These are phyloP conservation scores for Hippocampus mohnikei DNA, from an alignment of 2,113 vertebrate species.

Conservation along the genomic window DNA sequence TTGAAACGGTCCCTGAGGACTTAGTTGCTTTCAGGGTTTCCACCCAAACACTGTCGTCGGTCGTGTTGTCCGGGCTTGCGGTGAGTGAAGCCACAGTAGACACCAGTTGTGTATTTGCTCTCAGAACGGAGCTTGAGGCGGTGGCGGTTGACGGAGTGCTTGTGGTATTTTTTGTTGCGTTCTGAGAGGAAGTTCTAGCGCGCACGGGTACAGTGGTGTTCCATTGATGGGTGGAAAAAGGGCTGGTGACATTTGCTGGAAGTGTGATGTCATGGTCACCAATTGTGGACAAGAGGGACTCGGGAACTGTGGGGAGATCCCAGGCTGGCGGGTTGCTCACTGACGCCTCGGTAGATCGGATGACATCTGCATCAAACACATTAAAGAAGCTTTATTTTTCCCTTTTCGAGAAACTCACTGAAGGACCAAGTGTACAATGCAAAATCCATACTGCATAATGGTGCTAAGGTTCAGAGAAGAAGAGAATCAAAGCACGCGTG, in stretches of 20 bases:
- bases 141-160: slow-evolving; percentile 6
- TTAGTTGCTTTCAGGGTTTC: slow-evolving; percentile 54
- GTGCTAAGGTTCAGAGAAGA: neutral
- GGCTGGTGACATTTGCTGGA: slow-evolving; percentile 65
- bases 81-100: slow-evolving; percentile 1
- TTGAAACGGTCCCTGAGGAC: slow-evolving; percentile 51
- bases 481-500: neutral
- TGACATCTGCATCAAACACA: neutral
- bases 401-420: neutral
- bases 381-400: neutral
- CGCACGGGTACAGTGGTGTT: slow-evolving; percentile 56
- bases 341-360: slow-evolving; percentile 47
- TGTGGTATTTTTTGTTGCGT: slow-evolving; percentile 12
- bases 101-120: neutral
- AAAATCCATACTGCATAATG: neutral
- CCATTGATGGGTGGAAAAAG: slow-evolving; percentile 65
- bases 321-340: slow-evolving; percentile 61
- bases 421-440: neutral
- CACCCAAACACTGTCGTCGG: slow-evolving; percentile 49
- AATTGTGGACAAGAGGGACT: slow-evolving; percentile 58
- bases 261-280: slow-evolving; percentile 65
- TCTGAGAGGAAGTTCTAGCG: slow-evolving; percentile 36
- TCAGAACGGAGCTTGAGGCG: slow-evolving; percentile 18
- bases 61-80: slow-evolving; percentile 51
- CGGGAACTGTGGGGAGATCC: slow-evolving; percentile 69